Conservation (phyloP, 2,888 invertebrate genomes). For the Dioctria linearis region DNA sequence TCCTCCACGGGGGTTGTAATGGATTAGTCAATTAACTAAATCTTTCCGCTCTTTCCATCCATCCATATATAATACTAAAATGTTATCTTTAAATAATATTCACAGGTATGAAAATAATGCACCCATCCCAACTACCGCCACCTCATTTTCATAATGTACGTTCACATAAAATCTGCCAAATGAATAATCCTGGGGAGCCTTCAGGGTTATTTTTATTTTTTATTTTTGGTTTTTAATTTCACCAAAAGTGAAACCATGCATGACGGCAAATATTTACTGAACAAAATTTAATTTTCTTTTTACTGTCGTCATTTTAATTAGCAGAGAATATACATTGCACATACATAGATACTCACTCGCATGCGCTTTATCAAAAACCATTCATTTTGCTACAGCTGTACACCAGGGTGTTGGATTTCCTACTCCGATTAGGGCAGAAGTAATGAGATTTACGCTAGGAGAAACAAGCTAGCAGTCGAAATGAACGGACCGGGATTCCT, state of each 20-base stretch:
- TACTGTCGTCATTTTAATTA: neutral
- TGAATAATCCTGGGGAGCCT: neutral
- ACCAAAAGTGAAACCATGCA: neutral
- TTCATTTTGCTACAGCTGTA: too few relatives aligned
- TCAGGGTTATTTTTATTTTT: neutral
- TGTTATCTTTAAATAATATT: too few relatives aligned
- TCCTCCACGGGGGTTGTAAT: neutral
- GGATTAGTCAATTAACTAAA: neutral
- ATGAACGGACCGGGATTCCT: too few relatives aligned
- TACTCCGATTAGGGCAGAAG: too few relatives aligned
- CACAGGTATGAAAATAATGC: neutral
- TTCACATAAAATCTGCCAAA: neutral
- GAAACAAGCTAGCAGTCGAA: too few relatives aligned
- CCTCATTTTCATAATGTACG: neutral
- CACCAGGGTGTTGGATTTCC: too few relatives aligned
- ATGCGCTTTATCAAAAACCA: too few relatives aligned
- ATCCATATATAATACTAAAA: too few relatives aligned
- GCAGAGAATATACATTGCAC: neutral
- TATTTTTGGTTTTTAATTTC: neutral
- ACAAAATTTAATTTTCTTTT: neutral
- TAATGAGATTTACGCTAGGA: too few relatives aligned
- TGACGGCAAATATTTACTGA: neutral
- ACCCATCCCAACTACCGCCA: neutral
- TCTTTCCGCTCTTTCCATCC: too few relatives aligned
- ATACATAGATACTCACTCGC: too few relatives aligned